phyloP scores from a whole-genome alignment of 2,888 invertebrate species.

The Clepsis dumicolana region DNA sequence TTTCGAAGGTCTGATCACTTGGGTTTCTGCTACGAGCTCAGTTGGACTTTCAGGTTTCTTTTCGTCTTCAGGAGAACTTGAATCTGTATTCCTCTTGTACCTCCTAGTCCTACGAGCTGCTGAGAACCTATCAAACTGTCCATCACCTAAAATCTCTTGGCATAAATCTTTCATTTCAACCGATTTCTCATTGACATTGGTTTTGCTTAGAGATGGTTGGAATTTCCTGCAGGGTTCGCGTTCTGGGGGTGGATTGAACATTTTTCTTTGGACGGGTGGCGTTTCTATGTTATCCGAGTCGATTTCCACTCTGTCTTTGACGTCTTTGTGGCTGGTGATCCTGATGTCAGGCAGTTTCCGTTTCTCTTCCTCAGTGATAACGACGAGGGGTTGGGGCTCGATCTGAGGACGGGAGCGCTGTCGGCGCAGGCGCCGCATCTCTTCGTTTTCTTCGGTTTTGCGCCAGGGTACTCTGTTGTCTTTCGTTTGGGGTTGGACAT shows the following conservation, averaged over 20 bases:
- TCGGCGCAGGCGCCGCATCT: constrained; percentile 85
- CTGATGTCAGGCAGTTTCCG: constrained; percentile 83
- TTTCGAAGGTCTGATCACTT: constrained; percentile 81
- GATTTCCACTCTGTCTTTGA: constrained; percentile 90
- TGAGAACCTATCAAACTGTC: constrained; percentile 94
- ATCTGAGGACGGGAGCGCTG: constrained; percentile 85
- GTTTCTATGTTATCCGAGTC: constrained; percentile 97
- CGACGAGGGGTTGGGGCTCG: constrained; percentile 78
- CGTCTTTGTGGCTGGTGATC: constrained; percentile 63
- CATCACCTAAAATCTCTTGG: constrained; percentile 88
- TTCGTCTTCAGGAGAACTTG: constrained; percentile 86
- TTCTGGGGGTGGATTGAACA: constrained; percentile 88
- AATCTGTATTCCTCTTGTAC: constrained; percentile 89
- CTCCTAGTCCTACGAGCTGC: constrained; percentile 93
- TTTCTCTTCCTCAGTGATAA: constrained; percentile 88
- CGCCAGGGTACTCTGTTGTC: constrained; percentile 93
- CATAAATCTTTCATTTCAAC: constrained; percentile 78
- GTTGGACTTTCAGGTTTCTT: constrained; percentile 74
- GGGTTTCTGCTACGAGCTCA: constrained; percentile 84
- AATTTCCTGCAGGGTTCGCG: constrained; percentile 87
- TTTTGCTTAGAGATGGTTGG: constrained; percentile 67
- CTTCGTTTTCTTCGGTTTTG: constrained; percentile 90
- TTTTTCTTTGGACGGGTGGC: constrained; percentile 92
- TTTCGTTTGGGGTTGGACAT: constrained; percentile 90
- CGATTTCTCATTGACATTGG: constrained; percentile 63